Evolutionary conservation across 2,888 invertebrate species (phyloP), one percentile per base, ranked within the genome.

Genomic region (Drosophila lacicola): DNA sequence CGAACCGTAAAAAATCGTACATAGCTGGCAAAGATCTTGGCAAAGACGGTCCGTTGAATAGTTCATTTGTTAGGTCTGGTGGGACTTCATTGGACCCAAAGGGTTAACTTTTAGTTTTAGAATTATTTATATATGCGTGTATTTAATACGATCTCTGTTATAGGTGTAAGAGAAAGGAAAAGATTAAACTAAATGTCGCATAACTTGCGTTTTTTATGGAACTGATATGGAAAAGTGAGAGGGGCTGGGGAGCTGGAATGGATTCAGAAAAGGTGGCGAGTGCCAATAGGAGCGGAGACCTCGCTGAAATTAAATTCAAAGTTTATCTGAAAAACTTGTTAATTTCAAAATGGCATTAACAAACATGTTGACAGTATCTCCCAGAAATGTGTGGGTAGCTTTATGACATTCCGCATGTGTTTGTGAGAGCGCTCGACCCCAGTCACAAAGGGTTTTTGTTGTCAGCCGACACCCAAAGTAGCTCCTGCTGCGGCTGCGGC

Each of bases 281-380:
- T 69, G 47, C 42, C 34, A 60, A 45, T 33, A 29, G 44, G 41
- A 42, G 51, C 13, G 33, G 44, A 46, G 36, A 50, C 55, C 13
- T 65, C 50, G 54, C 72, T 61, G 75, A 73, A 89, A 90, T 88
- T 71, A 89, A 90, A 88, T 90, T 70, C 78, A 80, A 90, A 89
- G 88, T 90, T 88, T 90, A 90, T 90, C 77, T 84, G 70, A 72
- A 78, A 76, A 88, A 90, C 85, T 90, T 86, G 87, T 87, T 90
- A 83, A 87, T 83, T 79, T 76, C 79, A 74, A 88, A 81, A 76
- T 80, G 84, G 81, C 77, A 87, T 87, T 90, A 79, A 80, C 82
- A 70, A 81, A 78, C 89, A 81, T 84, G 89, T 87, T 87, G 89
- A 89, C 88, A 89, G 82, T 84, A 85, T 82, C 78, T 71, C 19